Evolutionary conservation across 2,888 invertebrate species (phyloP), one percentile per base, ranked within the genome.

Genomic region (Morpho helenor): DNA sequence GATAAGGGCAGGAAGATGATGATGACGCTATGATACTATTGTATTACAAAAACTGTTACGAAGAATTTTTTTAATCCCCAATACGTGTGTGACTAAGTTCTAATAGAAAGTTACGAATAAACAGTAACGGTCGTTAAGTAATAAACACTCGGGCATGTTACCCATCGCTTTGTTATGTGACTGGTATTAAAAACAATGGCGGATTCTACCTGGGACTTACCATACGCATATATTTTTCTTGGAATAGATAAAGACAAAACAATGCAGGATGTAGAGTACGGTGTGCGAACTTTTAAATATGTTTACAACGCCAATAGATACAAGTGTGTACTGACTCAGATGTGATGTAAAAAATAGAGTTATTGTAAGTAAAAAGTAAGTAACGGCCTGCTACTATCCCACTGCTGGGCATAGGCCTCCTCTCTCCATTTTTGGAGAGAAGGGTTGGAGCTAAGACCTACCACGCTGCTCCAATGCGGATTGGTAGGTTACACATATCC

Each of bases 121-220:
- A 58, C 57, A 56, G 59, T 62, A 52, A 60, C 31, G 43, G 56
- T 52, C 16, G 54, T 63, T 62, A 64, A 60, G 50, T 51, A 60
- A 61, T 56, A 60, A 66, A 62, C 54, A 56, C 56, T 61, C 47
- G 41, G 50, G 50, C 42, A 47, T 57, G 54, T 56, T 56, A 49
- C 54, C 52, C 58, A 52, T 48, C 16, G 49, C 58, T 31, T 58
- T 60, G 60, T 56, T 49, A 48, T 48, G 42, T 49, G 55, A 49
- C 8, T 42, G 56, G 49, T 54, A 52, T 47, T 67, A 66, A 71
- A 71, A 71, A 73, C 73, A 74, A 68, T 61, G 47, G 45, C 49
- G 49, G n/a, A 54, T 48, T 56, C 49, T 71, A 75, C 76, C 75
- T 75, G 75, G 67, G 68, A 67, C 66, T 71, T 65, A 61, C 62